Percentiles rank a stretch among this genome's conserved stretches.
These are phyloP conservation scores for Genyomyrus donnyi DNA, from an alignment of 2,113 vertebrate species.

Conservation along the genomic window DNA sequence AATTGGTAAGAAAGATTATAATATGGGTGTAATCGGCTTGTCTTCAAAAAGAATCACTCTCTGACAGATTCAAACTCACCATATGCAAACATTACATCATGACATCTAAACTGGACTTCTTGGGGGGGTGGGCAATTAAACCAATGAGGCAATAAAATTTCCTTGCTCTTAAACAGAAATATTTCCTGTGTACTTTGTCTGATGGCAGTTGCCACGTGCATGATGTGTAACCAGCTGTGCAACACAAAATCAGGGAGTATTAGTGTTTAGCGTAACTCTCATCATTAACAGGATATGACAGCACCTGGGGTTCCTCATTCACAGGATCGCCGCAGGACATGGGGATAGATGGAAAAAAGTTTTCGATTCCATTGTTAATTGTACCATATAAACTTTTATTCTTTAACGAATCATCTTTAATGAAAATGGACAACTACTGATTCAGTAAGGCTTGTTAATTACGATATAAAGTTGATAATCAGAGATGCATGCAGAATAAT, in stretches of 20 bases:
- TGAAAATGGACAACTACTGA: neutral
- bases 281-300: slow-evolving; percentile 21
- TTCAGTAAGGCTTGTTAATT: neutral
- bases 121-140: neutral
- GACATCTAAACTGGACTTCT: neutral
- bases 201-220: neutral
- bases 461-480: neutral
- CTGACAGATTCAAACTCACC: neutral
- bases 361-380: slow-evolving; percentile 2
- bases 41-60: neutral
- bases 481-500: neutral
- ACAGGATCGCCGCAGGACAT: slow-evolving; percentile 4
- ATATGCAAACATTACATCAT: neutral
- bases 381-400: neutral
- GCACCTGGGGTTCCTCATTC: slow-evolving; percentile 18
- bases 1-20: neutral
- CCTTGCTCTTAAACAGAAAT: neutral
- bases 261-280: slow-evolving; percentile 5
- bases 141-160: neutral
- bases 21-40: neutral
- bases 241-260: slow-evolving; percentile 13
- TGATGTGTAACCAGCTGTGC: slow-evolving; percentile 12
- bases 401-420: neutral
- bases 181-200: neutral
- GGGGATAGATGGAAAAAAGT: neutral